A percentile compares a stretch with the other conserved stretches of the same genome.
These are phyloP conservation scores for Gobius niger DNA, from an alignment of 2,113 vertebrate genomes.

Conservation along the genomic window DNA sequence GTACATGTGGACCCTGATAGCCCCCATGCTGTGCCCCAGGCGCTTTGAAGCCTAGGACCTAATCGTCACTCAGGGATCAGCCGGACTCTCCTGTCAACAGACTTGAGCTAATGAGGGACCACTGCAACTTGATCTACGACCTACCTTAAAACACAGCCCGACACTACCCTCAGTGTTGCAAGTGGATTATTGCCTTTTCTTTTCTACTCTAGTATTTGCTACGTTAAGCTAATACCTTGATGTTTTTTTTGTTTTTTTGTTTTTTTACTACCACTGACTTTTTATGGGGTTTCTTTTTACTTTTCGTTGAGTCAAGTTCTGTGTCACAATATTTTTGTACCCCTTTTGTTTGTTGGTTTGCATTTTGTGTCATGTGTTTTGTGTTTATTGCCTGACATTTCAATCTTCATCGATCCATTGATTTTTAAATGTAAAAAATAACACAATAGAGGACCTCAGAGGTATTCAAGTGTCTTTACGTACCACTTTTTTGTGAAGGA, in stretches of 20 bases:
- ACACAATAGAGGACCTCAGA: background rate
- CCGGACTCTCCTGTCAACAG: conserved; percentile 18
- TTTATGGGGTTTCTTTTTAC: conserved; percentile 39
- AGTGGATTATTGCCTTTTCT: conserved; percentile 66
- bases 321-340: background rate
- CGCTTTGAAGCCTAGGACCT: conserved; percentile 74
- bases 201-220: conserved; percentile 46
- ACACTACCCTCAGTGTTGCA: conserved; percentile 50
- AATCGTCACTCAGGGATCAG: conserved; percentile 11
- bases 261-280: conserved; percentile 56
- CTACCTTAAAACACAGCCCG: conserved; percentile 47
- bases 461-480: conserved; percentile 40
- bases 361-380: background rate
- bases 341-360: conserved; percentile 13
- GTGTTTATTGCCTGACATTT: conserved; percentile 7
- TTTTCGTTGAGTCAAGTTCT: background rate
- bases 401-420: conserved; percentile 36
- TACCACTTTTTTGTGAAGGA: conserved; percentile 24
- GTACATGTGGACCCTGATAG: conserved; percentile 87
- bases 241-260: conserved; percentile 35
- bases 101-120: conserved; percentile 49
- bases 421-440: background rate
- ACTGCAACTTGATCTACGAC: conserved; percentile 15
- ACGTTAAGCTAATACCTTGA: conserved; percentile 52
- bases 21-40: conserved; percentile 86